Base-by-base conservation (phyloP, 2,113 vertebrate genomes). In the Hemiprocne comata region DNA sequence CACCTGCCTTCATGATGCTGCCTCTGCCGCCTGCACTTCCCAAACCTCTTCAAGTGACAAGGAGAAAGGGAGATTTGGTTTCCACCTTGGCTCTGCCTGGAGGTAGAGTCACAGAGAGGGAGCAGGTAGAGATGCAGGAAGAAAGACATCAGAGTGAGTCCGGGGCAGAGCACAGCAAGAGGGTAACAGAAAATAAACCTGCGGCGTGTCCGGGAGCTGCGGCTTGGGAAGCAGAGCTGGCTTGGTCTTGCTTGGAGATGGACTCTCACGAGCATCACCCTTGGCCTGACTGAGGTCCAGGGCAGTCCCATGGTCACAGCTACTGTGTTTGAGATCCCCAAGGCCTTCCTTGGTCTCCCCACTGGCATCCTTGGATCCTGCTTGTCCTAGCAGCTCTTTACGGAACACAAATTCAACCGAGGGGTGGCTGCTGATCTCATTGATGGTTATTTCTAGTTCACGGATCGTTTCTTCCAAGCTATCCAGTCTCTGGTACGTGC, bases 381-480 rank as follows among this genome's bases (percentile, higher is more conserved):
- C 40, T n/a, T 34, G 70, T 55, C 71, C 54, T 1, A 13, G n/a
- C 15, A 26, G 29, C 0, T 90, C 93, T 36, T 62, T 72, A 12
- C 85, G 66, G 94, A 97, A 85, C 6, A 88, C 70, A 7, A 90
- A 70, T 6, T 94, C 97, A 2, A 58, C 79, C 1, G 94, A 40
- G 13, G 98, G 92, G 33, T 98, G 97, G 67, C 97, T 93, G 60
- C 98, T 95, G 95, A 99, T 98, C 97, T 99, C 98, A 29, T 96
- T 98, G 94, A 99, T 97, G 69, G 98, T 98, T 74, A 98, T 98
- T 87, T 99, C 99, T 95, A 99, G 98, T 96, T 99, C 98, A 8
- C 97, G 97, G 71, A 99, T 99, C 0, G 98, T 99, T 92, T 99
- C 99, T 94, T 99, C 99, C 95, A 99, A 97, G 96, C 98, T 99